These are phyloP conservation scores for Enteromius treurensis DNA, from an alignment of 2,797 vertebrate genomes.

Conservation along the genomic window DNA sequence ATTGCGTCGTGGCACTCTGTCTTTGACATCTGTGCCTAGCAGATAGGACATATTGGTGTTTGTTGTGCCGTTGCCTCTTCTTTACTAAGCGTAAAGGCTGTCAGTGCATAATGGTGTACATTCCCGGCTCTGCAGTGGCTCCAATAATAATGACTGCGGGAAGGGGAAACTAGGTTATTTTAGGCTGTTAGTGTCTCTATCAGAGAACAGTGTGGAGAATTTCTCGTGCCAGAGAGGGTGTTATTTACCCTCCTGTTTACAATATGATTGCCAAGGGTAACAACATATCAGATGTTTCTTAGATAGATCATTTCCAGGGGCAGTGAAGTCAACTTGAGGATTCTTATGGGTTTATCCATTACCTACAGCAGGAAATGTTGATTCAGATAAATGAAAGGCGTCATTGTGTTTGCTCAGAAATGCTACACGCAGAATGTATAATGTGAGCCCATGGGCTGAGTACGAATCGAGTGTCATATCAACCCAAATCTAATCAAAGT, in stretches of 20 bases:
- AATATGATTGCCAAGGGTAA: slow-evolving; percentile 64
- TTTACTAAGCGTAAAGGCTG: slow-evolving; percentile 54
- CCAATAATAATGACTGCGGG: slow-evolving; percentile 66
- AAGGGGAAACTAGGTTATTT: slow-evolving; percentile 66
- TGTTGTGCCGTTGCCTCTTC: slow-evolving; percentile 54
- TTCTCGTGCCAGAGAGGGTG: slow-evolving; percentile 54
- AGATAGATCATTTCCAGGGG: slow-evolving; percentile 60
- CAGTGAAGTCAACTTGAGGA: slow-evolving; percentile 55
- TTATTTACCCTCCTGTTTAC: slow-evolving; percentile 63
- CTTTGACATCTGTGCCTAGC: slow-evolving; percentile 53
- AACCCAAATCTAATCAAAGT: slow-evolving; percentile 47
- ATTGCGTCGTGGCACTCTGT: slow-evolving; percentile 41
- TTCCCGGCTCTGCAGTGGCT: slow-evolving; percentile 61
- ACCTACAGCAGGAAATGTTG: slow-evolving; percentile 50
- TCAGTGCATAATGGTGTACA: slow-evolving; percentile 64
- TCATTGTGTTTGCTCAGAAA: slow-evolving; percentile 61
- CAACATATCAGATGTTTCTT: slow-evolving; percentile 59
- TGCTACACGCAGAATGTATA: slow-evolving; percentile 47
- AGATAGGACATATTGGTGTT: slow-evolving; percentile 59
- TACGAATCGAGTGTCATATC: slow-evolving; percentile 43
- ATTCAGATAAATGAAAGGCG: slow-evolving; percentile 58
- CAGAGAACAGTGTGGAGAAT: slow-evolving; percentile 52
- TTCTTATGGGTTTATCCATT: slow-evolving; percentile 60
- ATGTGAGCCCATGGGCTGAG: slow-evolving; percentile 53
- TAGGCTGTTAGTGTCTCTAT: slow-evolving; percentile 59